These are phyloP conservation scores for Acanthosoma haemorrhoidale DNA, from an alignment of 2,888 invertebrate species.

Conservation along the genomic window DNA sequence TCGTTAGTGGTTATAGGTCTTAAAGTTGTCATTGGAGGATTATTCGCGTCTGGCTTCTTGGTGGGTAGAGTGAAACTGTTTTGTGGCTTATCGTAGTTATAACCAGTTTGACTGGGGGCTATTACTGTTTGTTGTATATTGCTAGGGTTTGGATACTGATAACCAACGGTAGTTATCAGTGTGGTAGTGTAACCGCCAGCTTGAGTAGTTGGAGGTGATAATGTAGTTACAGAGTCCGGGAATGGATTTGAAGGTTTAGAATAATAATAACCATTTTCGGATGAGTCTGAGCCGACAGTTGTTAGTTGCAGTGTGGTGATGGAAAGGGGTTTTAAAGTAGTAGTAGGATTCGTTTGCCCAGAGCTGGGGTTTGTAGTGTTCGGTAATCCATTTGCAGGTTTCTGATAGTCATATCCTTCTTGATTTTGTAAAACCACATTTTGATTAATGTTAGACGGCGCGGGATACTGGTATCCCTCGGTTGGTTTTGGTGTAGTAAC, in stretches of 20 bases:
- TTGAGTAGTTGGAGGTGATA: background rate
- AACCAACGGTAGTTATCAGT: background rate
- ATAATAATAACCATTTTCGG: background rate
- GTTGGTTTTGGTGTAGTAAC: background rate
- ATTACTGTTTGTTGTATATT: background rate
- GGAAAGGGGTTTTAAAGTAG: background rate
- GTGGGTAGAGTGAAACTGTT: background rate
- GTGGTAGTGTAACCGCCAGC: background rate
- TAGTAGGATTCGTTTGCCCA: background rate
- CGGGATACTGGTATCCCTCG: background rate
- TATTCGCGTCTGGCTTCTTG: background rate
- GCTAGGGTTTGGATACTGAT: background rate
- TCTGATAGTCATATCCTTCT: background rate
- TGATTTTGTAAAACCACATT: background rate
- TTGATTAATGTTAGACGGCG: background rate
- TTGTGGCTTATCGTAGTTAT: background rate
- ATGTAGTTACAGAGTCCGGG: background rate
- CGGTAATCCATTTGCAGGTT: background rate
- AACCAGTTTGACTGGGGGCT: background rate
- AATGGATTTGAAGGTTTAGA: background rate
- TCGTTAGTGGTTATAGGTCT: background rate
- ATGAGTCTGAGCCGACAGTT: background rate
- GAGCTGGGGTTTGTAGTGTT: background rate
- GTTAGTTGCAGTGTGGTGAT: background rate
- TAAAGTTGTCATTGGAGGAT: too few species aligned